Evolutionary conservation across 2,113 vertebrate species (phyloP).

Genomic region (Poeciliopsis turrubarensis): DNA sequence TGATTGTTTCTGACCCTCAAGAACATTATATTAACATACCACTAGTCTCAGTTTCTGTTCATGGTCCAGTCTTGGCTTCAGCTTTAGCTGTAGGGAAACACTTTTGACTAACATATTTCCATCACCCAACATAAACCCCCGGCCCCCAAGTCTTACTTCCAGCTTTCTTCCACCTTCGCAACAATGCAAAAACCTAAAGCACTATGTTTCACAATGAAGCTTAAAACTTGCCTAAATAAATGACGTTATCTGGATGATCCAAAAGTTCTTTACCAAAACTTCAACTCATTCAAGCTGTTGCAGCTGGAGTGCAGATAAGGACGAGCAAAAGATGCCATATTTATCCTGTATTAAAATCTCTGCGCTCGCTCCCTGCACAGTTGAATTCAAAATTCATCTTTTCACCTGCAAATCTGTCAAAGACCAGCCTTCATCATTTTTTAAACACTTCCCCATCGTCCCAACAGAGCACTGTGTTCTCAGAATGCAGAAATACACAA

Average conservation of each 20-base stretch:
- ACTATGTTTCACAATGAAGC: neutral
- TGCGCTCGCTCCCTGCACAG: neutral
- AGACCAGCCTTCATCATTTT: neutral
- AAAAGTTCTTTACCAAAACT: neutral
- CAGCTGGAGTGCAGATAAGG: too few species aligned
- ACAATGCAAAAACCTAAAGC: neutral
- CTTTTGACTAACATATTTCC: neutral
- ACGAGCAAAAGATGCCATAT: neutral
- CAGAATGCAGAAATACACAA: neutral
- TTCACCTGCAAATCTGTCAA: neutral
- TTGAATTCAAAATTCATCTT: too few species aligned
- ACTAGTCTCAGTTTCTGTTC: too few species aligned
- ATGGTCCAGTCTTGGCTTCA: neutral
- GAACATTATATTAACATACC: too few species aligned
- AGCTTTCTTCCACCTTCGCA: too few species aligned
- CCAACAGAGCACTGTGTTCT: neutral
- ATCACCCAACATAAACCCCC: neutral
- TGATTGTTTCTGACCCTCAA: too few species aligned
- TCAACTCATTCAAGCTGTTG: neutral
- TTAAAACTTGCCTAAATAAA: neutral
- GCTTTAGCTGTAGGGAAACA: neutral
- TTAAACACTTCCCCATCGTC: neutral
- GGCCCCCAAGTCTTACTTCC: neutral
- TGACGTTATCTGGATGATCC: neutral
- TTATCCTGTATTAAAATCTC: neutral